These are phyloP conservation scores for Aromia moschata DNA, from an alignment of 2,888 invertebrate genomes.

Conservation along the genomic window DNA sequence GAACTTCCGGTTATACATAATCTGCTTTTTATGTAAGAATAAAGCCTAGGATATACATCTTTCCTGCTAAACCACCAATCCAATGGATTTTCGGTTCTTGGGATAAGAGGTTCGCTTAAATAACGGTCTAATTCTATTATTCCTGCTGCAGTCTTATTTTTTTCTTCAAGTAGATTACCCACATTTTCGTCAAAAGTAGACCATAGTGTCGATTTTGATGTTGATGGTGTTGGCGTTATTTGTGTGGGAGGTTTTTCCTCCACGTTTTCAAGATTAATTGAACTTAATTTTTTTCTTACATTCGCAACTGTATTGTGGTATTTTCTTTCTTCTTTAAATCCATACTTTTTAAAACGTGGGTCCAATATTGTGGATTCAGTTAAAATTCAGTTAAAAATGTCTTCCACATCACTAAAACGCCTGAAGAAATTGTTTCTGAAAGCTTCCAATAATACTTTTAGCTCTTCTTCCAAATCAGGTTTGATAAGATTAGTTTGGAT, in stretches of 20 bases:
- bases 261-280: neutral
- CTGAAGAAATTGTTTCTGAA: constrained; percentile 9
- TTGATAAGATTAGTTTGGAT: neutral
- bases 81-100: neutral
- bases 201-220: constrained; percentile 13
- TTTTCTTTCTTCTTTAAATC: constrained; percentile 5
- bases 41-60: neutral
- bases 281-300: constrained; percentile 4
- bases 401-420: constrained; percentile 16
- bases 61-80: neutral
- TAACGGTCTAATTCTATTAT: constrained; percentile 14
- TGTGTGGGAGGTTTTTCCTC: neutral
- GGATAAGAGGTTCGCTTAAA: constrained; percentile 11
- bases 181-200: neutral
- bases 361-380: constrained; percentile 19
- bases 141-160: constrained; percentile 8
- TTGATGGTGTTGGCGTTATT: neutral
- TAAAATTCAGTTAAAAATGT: neutral
- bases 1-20: no score
- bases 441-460: neutral
- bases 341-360: constrained; percentile 16
- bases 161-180: neutral
- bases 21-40: neutral
- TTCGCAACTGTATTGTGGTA: neutral
- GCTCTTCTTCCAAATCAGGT: constrained; percentile 3